Conservation (phyloP, 2,888 invertebrate genomes). For the Liposcelis brunnea region DNA sequence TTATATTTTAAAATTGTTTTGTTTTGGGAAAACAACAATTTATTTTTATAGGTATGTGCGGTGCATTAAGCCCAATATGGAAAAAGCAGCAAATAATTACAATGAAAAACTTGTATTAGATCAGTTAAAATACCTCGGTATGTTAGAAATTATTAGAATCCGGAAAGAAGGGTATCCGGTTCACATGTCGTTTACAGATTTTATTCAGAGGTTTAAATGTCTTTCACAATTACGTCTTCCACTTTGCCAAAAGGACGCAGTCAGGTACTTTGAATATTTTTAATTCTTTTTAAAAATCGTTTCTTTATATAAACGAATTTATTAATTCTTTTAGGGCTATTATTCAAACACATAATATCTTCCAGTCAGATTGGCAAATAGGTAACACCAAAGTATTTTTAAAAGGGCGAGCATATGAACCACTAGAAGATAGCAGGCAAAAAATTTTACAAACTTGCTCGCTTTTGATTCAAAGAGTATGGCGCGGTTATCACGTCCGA, state of each 20-base stretch:
- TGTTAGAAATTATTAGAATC: conserved; percentile 84
- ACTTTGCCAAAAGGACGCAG: conserved; percentile 22
- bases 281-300: conserved; percentile 2
- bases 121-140: conserved; percentile 77
- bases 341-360: conserved; percentile 46
- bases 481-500: conserved; percentile 45
- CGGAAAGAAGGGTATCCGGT: conserved; percentile 79
- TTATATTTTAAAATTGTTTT: background rate
- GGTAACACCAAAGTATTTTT: conserved; percentile 77
- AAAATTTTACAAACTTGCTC: conserved; percentile 51
- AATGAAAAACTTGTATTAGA: conserved; percentile 65
- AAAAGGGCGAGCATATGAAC: conserved; percentile 62
- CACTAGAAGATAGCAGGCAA: conserved; percentile 62
- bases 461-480: conserved; percentile 54
- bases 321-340: conserved; percentile 24
- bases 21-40: background rate
- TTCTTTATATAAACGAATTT: conserved; percentile 4
- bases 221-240: conserved; percentile 34
- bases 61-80: conserved; percentile 81
- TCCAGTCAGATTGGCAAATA: conserved; percentile 69
- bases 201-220: conserved; percentile 60
- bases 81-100: conserved; percentile 64
- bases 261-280: conserved; percentile 26
- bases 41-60: conserved; percentile 52
- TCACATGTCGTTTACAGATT: conserved; percentile 60